Conservation (phyloP, 2,888 invertebrate genomes). For the Macrostomum cliftonense region DNA sequence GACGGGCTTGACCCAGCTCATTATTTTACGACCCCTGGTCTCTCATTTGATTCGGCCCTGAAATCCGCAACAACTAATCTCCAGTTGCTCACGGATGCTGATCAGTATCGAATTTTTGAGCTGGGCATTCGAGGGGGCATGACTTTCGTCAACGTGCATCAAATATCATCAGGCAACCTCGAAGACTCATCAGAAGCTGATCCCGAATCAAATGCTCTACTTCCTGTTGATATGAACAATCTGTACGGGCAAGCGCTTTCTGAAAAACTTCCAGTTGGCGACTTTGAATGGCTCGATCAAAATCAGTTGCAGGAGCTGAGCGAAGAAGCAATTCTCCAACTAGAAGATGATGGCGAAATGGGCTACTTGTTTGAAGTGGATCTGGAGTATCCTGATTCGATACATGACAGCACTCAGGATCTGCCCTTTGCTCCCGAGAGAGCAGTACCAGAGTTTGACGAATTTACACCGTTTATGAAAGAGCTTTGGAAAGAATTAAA, state of each 20-base stretch:
- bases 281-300: constrained; percentile 17
- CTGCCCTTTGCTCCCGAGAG: constrained; percentile 21
- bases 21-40: constrained; percentile 20
- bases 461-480: constrained; percentile 1
- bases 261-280: constrained; percentile 18
- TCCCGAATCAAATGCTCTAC: constrained; percentile 15
- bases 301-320: constrained; percentile 20
- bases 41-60: constrained; percentile 23
- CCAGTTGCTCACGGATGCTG: constrained; percentile 19
- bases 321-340: too few relatives aligned
- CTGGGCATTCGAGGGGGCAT: constrained; percentile 14
- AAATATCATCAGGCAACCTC: too few relatives aligned
- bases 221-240: constrained; percentile 20
- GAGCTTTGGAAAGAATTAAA: neutral
- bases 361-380: constrained; percentile 37
- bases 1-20: constrained; percentile 19
- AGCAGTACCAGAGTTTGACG: neutral
- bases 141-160: constrained; percentile 5
- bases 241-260: constrained; percentile 22
- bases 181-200: too few relatives aligned
- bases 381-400: constrained; percentile 30
- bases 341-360: neutral
- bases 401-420: constrained; percentile 28
- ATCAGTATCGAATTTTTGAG: constrained; percentile 17
- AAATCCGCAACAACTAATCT: constrained; percentile 18